Evolutionary conservation across 2,888 invertebrate species (phyloP).

Genomic region (Cacoxenus indagator): DNA sequence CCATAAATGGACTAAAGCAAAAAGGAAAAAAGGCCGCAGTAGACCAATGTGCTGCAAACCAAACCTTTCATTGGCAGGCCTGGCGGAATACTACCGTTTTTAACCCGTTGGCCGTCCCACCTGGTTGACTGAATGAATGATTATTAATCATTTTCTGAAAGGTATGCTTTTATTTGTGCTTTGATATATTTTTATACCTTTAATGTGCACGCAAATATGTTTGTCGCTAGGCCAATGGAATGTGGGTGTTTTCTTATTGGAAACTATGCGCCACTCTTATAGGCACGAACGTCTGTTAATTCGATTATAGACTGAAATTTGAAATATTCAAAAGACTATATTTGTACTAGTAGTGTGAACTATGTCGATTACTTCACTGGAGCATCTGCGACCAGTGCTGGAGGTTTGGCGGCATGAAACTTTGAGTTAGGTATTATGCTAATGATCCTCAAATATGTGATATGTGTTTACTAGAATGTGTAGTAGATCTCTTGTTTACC

Average conservation of each 20-base stretch:
- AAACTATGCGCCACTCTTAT: no score
- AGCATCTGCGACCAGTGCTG: no score
- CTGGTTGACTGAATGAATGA: background rate
- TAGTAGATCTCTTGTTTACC: no score
- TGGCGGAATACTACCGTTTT: constrained; percentile 21
- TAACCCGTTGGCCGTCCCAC: background rate
- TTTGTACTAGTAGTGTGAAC: no score
- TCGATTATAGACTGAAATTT: no score
- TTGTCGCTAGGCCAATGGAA: background rate
- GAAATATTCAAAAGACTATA: no score
- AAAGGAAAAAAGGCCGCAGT: background rate
- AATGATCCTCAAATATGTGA: no score
- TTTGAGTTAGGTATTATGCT: no score
- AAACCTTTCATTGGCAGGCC: constrained; percentile 19
- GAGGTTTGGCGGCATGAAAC: no score
- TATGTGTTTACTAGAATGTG: no score
- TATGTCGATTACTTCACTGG: no score
- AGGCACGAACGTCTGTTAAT: no score
- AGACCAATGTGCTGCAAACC: background rate
- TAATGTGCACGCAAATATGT: background rate
- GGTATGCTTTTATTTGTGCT: background rate
- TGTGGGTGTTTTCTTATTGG: background rate
- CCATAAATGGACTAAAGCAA: background rate
- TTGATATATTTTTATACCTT: background rate
- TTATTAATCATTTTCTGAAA: constrained; percentile 18